Percentiles rank a stretch among this genome's conserved stretches.
These are phyloP conservation scores for Junonia oenone DNA, from an alignment of 2,888 invertebrate species.

Conservation along the genomic window DNA sequence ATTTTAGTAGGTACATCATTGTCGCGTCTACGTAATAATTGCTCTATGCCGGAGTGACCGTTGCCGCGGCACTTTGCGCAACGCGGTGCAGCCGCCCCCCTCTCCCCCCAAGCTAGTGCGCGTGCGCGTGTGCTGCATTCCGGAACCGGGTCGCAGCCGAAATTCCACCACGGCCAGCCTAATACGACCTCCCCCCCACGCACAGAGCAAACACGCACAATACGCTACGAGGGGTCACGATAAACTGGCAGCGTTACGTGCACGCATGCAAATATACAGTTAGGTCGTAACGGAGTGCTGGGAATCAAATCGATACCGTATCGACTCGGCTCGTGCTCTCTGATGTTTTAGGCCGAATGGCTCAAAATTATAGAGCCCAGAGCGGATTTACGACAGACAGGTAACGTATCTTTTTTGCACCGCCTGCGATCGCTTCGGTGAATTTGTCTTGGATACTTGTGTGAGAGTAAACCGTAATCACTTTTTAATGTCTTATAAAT, in stretches of 20 bases:
- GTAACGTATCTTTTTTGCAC: constrained; percentile 14
- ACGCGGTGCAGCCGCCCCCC: constrained; percentile 67
- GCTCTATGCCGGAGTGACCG: constrained; percentile 31
- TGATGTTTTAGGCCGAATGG: constrained; percentile 27
- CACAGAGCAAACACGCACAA: constrained; percentile 19
- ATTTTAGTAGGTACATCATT: no score
- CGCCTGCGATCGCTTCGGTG: neutral
- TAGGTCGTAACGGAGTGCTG: constrained; percentile 61
- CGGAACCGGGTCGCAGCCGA: constrained; percentile 76
- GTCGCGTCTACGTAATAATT: constrained; percentile 19
- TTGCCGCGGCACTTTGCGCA: constrained; percentile 66
- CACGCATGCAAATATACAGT: constrained; percentile 79
- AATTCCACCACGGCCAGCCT: constrained; percentile 52
- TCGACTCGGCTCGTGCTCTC: constrained; percentile 40
- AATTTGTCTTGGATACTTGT: neutral
- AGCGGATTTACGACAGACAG: constrained; percentile 18
- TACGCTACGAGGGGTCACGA: neutral
- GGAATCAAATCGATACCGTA: constrained; percentile 67
- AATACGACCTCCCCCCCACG: constrained; percentile 48
- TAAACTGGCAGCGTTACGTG: constrained; percentile 44
- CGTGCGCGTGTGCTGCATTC: constrained; percentile 75
- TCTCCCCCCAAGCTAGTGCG: constrained; percentile 46
- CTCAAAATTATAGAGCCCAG: constrained; percentile 22
- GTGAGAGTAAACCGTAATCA: neutral
- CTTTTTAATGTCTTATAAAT: no score